Evolutionary conservation across 2,888 invertebrate genomes (phyloP), one percentile per base, ranked within the genome.

Genomic region (Pandemis cinnamomeana): DNA sequence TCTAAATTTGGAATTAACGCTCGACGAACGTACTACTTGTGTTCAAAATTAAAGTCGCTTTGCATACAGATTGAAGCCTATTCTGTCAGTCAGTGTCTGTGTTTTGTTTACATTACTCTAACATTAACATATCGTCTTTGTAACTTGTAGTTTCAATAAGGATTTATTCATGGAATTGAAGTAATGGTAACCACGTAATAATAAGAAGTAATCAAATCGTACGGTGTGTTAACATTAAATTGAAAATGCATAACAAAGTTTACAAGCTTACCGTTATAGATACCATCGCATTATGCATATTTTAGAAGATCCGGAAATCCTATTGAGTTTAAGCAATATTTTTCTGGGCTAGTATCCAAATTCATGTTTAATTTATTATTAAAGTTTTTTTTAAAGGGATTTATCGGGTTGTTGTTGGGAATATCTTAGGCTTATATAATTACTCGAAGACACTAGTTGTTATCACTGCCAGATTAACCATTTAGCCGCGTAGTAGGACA

Each of bases 1-100:
- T 27, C 7, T 55, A 55, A 55, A 58, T 58, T 27, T 27, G 11
- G 58, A 27, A 11, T 58, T 27, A 58, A 55, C 8, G 27, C 58
- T 27, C 58, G 5, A 58, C 27, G 27, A 27, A 58, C 58, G 27
- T 27, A 58, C 20, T 58, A 58, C 11, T 91, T 91, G 90, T 89
- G 86, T 88, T 84, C 89, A 87, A 88, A 90, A 58, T 58, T 58
- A 27, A 58, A 58, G 27, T 58, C 27, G 69, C 51, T 58, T 75
- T 41, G 66, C 36, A 63, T 46, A 71, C 63, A 41, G 60, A 51
- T 58, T 58, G 27, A 27, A 10, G 58, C 58, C 58, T 51, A 27
- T 36, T 53, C n/a, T 36, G 15, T 41, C n/a, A 36, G 44, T 42
- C 63, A 42, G 27, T 10, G 58, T 58, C 27, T 15, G 7, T 27